These are phyloP conservation scores for Nomada fucata DNA, from an alignment of 2,888 invertebrate genomes.

Conservation along the genomic window DNA sequence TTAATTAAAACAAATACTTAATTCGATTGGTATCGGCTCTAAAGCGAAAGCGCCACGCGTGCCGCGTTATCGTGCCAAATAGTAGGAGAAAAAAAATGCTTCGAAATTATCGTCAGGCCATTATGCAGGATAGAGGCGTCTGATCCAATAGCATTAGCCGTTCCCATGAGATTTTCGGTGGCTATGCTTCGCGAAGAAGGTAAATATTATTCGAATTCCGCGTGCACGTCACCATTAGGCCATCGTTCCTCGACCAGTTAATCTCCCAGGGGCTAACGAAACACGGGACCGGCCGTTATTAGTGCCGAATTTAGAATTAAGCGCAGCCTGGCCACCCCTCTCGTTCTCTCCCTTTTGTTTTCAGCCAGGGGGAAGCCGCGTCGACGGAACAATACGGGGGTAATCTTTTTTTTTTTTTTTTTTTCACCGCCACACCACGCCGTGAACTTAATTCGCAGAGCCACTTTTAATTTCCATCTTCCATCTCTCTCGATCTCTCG, in stretches of 20 bases:
- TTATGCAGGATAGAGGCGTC: conserved; percentile 56
- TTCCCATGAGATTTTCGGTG: conserved; percentile 68
- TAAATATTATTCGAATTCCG: conserved; percentile 76
- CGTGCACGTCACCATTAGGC: conserved; percentile 64
- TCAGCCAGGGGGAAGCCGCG: conserved; percentile 48
- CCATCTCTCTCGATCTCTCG: neutral
- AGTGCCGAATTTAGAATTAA: conserved; percentile 74
- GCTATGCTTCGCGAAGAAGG: conserved; percentile 67
- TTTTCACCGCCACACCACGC: conserved; percentile 47
- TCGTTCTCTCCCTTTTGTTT: conserved; percentile 61
- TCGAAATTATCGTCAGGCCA: conserved; percentile 10
- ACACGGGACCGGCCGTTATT: conserved; percentile 70
- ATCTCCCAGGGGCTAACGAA: conserved; percentile 72
- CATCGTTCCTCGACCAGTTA: conserved; percentile 63
- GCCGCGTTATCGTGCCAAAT: too few species aligned
- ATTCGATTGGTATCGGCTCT: too few species aligned
- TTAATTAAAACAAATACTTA: too few species aligned
- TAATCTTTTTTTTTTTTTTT: conserved; percentile 63
- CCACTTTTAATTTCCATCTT: conserved; percentile 51
- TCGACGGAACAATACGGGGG: conserved; percentile 62
- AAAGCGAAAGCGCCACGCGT: too few species aligned
- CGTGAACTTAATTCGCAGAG: conserved; percentile 64
- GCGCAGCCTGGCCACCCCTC: conserved; percentile 42
- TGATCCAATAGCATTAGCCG: conserved; percentile 69
- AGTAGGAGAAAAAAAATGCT: too few species aligned